Base-by-base conservation (phyloP, 2,113 vertebrate genomes). In the Vimba vimba region DNA sequence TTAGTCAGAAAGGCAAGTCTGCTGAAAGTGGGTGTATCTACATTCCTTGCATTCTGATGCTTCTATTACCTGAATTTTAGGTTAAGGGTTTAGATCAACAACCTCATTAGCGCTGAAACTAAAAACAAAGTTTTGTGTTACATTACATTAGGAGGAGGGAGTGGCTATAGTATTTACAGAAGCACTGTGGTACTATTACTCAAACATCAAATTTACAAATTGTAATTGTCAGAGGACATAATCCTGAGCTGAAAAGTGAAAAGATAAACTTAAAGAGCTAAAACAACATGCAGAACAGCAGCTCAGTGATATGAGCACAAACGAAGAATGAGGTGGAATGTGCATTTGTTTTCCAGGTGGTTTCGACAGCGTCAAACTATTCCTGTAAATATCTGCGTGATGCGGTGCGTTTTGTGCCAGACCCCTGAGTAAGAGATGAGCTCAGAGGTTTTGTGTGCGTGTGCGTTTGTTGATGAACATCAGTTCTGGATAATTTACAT, bases 401-500 rank as follows among this genome's bases (percentile, higher is more conserved):
- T 55, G 45, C 30, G 15, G 6, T 23, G 19, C 0, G 6, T 12
- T 30, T 60, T 36, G 6, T 43, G 57, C 47, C 57, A 55, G 27
- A 71, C 55, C 78, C 36, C 9, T 17, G 3, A n/a, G 47, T 59
- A 43, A 80, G 39, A 62, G 74, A 74, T 74, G 60, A 79, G 12
- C 64, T 87, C 62, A 73, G 43, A 80, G 30, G 59, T 27, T 76
- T n/a, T 78, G 60, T 77, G 74, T 55, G 30, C 78, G 36, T 82
- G 69, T 25, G 68, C 7, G 15, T 66, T 47, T 76, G 60, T 79
- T 57, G 47, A 55, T 68, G 5, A 77, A 76, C n/a, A 85, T 12
- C 71, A 60, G 50, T 77, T 86, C 79, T 86, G 79, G 79, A 74
- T 71, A 30, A 86, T 85, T 73, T 82, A 85, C 57, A 82, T 57